Evolutionary conservation across 2,113 vertebrate genomes (phyloP).

Genomic region (Neolamprologus tretocephalus): DNA sequence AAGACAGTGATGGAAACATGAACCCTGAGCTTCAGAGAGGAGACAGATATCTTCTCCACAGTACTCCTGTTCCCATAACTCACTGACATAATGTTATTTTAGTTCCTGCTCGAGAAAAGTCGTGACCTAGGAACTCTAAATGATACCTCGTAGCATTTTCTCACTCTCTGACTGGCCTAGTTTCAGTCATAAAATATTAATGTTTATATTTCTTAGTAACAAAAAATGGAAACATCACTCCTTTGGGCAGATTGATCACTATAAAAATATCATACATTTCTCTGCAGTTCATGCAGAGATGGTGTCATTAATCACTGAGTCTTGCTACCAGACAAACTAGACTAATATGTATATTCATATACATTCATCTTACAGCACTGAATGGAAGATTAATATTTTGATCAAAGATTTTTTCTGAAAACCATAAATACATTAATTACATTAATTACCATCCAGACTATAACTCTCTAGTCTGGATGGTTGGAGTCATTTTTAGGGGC

Average conservation of each 20-base stretch:
- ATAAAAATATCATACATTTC: not conserved
- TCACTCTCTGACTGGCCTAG: conserved; percentile 5
- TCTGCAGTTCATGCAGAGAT: not conserved
- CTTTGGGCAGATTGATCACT: not conserved
- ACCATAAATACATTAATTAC: not conserved
- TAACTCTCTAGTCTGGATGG: not conserved
- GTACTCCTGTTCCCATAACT: conserved; percentile 47
- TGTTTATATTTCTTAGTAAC: conserved; percentile 27
- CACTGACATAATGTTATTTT: conserved; percentile 60
- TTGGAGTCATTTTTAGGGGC: not conserved
- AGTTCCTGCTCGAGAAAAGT: conserved; percentile 31
- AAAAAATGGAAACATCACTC: not conserved
- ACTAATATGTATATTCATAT: not conserved
- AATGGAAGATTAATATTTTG: not conserved
- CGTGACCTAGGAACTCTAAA: conserved; percentile 31
- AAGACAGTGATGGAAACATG: not conserved
- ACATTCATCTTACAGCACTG: not conserved
- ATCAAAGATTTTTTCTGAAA: not conserved
- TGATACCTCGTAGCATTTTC: conserved; percentile 19
- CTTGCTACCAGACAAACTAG: not conserved
- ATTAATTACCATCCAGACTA: not conserved
- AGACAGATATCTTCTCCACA: not conserved
- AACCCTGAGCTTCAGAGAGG: not conserved
- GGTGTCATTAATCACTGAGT: not conserved
- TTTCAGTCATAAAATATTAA: conserved; percentile 38